Evolutionary conservation across 2,113 vertebrate species (phyloP).

Genomic region (Leptobrachium leishanense): DNA sequence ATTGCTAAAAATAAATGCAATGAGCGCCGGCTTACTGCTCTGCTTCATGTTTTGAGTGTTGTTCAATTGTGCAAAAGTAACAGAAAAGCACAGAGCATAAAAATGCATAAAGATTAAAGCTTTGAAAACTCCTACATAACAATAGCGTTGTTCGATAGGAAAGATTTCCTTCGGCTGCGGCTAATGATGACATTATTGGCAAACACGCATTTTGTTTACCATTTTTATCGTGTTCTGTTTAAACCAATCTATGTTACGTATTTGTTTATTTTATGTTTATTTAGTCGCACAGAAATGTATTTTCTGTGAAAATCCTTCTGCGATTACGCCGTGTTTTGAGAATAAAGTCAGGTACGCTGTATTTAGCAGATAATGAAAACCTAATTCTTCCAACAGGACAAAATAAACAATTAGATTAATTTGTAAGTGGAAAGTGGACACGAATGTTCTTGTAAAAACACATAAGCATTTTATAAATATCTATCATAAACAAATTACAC

Average conservation of each 20-base stretch:
- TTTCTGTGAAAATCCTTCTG: neutral
- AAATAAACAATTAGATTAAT: neutral
- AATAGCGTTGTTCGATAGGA: neutral
- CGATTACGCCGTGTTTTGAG: slow-evolving; percentile 15
- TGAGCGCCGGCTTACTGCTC: neutral
- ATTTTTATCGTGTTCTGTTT: no score
- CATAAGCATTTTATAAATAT: no score
- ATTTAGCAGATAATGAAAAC: slow-evolving; percentile 4
- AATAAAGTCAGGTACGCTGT: neutral
- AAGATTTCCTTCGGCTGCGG: neutral
- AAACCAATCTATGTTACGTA: no score
- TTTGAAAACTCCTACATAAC: neutral
- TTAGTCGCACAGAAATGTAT: neutral
- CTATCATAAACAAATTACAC: no score
- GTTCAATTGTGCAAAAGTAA: slow-evolving; percentile 11
- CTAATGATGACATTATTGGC: neutral
- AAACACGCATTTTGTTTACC: no score
- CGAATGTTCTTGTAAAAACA: no score
- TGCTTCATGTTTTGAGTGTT: slow-evolving; percentile 11
- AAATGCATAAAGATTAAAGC: neutral
- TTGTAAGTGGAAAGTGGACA: no score
- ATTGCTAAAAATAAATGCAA: slow-evolving; percentile 36
- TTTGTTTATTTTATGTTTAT: neutral
- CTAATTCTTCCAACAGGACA: slow-evolving; percentile 16
- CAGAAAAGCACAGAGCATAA: neutral